Evolutionary conservation across 2,113 vertebrate genomes (phyloP).

Genomic region (Larimichthys crocea): DNA sequence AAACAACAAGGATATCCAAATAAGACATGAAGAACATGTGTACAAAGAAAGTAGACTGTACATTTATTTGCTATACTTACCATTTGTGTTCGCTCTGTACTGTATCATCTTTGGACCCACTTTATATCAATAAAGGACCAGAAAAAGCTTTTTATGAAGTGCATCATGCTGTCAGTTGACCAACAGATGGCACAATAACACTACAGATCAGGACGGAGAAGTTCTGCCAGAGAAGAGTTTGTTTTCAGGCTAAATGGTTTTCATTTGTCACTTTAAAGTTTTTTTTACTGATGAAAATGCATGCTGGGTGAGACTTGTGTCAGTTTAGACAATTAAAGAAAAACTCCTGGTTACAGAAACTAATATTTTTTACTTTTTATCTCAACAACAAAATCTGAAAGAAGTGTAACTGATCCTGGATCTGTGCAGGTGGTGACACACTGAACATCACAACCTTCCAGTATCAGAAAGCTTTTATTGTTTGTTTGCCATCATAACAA

Average conservation of each 20-base stretch:
- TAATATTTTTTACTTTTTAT: background rate
- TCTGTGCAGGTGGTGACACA: background rate
- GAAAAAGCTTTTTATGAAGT: background rate
- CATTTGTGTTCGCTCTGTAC: background rate
- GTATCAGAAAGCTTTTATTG: background rate
- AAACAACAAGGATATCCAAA: too few species aligned
- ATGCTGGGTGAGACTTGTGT: too few species aligned
- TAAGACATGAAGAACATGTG: too few species aligned
- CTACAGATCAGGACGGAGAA: background rate
- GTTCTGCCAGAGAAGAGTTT: too few species aligned
- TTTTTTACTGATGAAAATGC: too few species aligned
- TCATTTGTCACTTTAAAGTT: background rate
- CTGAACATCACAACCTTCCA: background rate
- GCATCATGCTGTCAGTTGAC: background rate
- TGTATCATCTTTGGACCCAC: background rate
- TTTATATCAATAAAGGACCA: background rate
- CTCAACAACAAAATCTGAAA: background rate
- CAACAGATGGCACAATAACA: conserved; percentile 29
- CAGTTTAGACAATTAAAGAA: background rate
- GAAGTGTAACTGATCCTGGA: background rate
- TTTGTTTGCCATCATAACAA: background rate
- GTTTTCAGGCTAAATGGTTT: too few species aligned
- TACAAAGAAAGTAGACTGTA: too few species aligned
- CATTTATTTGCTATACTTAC: background rate
- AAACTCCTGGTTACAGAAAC: background rate